Conservation (phyloP, 2,113 vertebrate species). For the Odocoileus virginianus region DNA sequence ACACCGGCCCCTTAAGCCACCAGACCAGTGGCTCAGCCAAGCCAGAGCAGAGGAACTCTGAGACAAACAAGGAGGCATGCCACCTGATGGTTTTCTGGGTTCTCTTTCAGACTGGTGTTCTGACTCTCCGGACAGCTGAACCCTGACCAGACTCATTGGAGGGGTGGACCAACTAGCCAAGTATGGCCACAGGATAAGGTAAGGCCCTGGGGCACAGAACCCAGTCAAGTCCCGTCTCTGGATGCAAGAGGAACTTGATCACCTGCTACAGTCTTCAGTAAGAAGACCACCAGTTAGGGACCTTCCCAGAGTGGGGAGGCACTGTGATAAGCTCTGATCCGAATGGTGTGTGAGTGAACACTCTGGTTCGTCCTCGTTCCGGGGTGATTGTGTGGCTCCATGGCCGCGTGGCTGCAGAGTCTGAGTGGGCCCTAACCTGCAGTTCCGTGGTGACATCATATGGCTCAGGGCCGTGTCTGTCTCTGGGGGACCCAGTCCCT, state of each 20-base stretch:
- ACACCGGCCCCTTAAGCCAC: background rate
- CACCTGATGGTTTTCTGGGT: background rate
- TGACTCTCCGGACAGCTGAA: background rate
- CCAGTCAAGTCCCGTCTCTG: background rate
- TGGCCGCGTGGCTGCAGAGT: background rate
- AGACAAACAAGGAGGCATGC: rapidly evolving
- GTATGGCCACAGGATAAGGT: background rate
- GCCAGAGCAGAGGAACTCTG: background rate
- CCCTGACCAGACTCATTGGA: background rate
- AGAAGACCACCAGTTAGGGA: background rate
- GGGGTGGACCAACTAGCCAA: background rate
- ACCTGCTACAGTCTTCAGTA: background rate
- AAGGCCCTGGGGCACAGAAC: background rate
- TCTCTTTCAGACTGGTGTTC: background rate
- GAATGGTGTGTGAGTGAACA: background rate
- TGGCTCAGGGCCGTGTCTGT: background rate
- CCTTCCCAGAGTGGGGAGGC: background rate
- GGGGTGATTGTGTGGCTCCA: background rate
- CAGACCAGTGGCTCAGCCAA: background rate
- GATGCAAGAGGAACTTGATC: background rate
- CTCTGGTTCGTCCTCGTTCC: background rate
- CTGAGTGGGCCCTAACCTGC: background rate
- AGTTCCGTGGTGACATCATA: too few species aligned
- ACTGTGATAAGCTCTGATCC: background rate
- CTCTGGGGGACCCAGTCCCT: background rate